Base-by-base conservation (phyloP, 1,140 invertebrate genomes). In the Zelostemma sp. region DNA sequence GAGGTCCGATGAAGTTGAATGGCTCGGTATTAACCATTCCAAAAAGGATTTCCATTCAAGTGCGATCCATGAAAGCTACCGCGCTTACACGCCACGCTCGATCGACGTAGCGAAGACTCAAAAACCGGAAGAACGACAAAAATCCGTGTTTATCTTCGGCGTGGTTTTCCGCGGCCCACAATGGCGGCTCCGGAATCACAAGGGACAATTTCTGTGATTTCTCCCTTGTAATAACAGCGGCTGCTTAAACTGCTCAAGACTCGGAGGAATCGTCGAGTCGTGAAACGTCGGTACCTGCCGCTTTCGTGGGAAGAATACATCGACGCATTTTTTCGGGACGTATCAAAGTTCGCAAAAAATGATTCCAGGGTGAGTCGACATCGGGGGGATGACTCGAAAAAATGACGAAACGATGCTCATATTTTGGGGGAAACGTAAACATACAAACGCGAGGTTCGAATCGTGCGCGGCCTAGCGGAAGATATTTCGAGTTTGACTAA, bases 41-140 rank as follows among this genome's bases (percentile, higher is more conserved):
- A 61, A 51, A 50, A 6, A 40, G 28, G n/a, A 35, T 31, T 5
- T 18, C 40, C 18, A 55, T 69, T 69, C 55, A 69, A 64, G 60
- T 60, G 50, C 16, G 5, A 38, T 58, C 28, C 18, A 58, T 8
- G 15, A 47, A 46, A 12, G 56, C 67, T 43, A 57, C 67, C 60
- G 51, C 60, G 50, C 11, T 68, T 68, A 63, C 59, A 43, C 59
- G 48, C 35, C 18, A 18, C 46, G 25, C 25, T 68, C 56, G 25
- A 68, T 68, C 65, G 58, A 43, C 16, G 6, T 17, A 19, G 49
- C 33, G 49, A 63, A 63, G 62, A 48, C 45, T 19, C 43, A 61
- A 70, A 56, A 69, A 64, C 61, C 67, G 67, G 67, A 70, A 70
- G 56, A 61, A 38, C 51, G 56, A 41, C 58, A 70, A 19, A 69